Evolutionary conservation across 2,113 vertebrate species (phyloP).

Genomic region (Hippocampus guttulatus): DNA sequence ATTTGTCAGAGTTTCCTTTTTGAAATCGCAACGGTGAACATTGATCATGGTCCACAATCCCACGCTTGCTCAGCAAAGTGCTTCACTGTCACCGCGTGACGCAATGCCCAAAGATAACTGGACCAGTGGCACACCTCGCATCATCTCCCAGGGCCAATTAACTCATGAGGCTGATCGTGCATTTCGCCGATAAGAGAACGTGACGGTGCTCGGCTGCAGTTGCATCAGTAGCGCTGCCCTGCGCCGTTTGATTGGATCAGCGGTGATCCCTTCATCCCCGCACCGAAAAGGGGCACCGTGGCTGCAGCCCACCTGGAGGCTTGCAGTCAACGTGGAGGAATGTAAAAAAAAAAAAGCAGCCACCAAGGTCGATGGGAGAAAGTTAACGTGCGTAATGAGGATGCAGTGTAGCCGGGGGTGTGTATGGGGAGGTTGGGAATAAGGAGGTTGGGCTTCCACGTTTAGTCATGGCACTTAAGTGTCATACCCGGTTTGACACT

Average conservation of each 20-base stretch:
- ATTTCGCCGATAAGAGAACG: not conserved
- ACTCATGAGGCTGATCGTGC: not conserved
- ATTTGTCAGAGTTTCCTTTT: not conserved
- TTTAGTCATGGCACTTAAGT: not conserved
- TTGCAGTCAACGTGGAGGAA: conserved; percentile 4
- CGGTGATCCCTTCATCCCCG: conserved; percentile 62
- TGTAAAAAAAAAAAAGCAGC: conserved; percentile 11
- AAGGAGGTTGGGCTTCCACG: not conserved
- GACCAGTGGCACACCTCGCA: conserved; percentile 1
- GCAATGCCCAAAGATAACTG: conserved; percentile 24
- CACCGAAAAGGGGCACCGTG: conserved; percentile 57
- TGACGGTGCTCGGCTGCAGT: not conserved
- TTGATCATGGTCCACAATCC: not conserved
- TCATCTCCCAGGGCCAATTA: conserved; percentile 3
- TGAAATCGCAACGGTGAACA: not conserved
- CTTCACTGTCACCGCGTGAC: conserved; percentile 23
- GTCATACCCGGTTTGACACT: not conserved
- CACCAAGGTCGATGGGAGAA: conserved; percentile 25
- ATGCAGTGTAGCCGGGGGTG: not conserved
- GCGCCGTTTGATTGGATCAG: conserved; percentile 67
- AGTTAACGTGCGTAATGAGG: not conserved
- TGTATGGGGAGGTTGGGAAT: not conserved
- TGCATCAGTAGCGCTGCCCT: conserved; percentile 42
- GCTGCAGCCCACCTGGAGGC: conserved; percentile 34
- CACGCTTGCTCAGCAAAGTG: conserved; percentile 2